Evolutionary conservation across 2,888 invertebrate genomes (phyloP), one percentile per base, ranked within the genome.

Genomic region (Protonemura montana): DNA sequence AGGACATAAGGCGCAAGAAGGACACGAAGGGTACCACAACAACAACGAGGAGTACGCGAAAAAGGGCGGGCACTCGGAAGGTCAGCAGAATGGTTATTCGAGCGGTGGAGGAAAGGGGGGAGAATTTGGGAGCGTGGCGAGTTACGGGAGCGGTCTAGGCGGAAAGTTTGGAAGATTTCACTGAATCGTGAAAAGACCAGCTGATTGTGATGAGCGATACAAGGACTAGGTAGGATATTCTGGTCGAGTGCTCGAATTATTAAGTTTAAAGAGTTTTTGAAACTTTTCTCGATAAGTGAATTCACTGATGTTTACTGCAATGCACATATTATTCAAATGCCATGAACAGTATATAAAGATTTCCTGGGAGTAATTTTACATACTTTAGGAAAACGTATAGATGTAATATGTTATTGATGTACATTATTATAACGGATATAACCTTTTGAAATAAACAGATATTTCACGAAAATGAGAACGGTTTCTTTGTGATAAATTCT

Each of bases 1-100:
- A 78, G 94, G 93, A 7, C 93, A 94, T 90, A 92, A 93, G 80
- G 92, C 92, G 27, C 93, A 94, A 87, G 92, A 93, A 88, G 94
- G 94, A 0, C 91, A 93, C 76, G 93, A 94, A 16, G 92, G 92
- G 29, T 93, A 94, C 89, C 92, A 93, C 89, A 91, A 92, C 28
- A 91, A 94, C 84, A 91, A 93, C 85, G 92, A 92, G 28, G 93
- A 93, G 87, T 94, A 92, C 88, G 93, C 91, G 0, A 93, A 93
- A 89, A 93, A 94, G 86, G 93, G 92, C 0, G 94, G 92, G 1
- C 91, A 92, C 82, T 91, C 91, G 30, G 91, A 92, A 16, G 92
- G 91, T 35, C 93, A 93, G 87, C 92, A 92, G 81, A 93, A 93
- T 87, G 92, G 90, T 0, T 93, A 92, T 88, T 91, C 89, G 6